Percentiles rank a stretch among this genome's conserved stretches.
Conservation (phyloP, 2,888 invertebrate genomes). For the Lasioglossum leucozonium region DNA sequence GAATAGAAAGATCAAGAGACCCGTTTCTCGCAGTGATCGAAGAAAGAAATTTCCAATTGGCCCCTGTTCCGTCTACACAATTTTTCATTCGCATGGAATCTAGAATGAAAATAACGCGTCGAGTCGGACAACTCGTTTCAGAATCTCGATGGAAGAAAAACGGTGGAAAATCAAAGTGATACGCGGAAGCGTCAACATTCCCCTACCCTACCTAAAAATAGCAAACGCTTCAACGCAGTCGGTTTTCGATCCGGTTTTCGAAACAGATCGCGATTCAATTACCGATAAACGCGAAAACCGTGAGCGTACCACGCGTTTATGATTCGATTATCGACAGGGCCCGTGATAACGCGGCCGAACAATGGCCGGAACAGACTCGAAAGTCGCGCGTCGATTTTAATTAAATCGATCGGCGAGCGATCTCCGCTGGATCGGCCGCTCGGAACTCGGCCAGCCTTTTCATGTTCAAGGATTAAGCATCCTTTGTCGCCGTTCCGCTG, state of each 20-base stretch:
- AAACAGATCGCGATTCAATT: slow-evolving; percentile 39
- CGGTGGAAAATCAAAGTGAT: background rate
- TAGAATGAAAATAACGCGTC: background rate
- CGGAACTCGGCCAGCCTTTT: slow-evolving; percentile 1
- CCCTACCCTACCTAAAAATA: background rate
- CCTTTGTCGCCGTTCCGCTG: background rate
- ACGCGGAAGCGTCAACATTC: background rate
- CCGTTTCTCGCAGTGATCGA: too few species aligned
- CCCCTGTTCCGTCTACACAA: too few species aligned
- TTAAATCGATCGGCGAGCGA: slow-evolving; percentile 21
- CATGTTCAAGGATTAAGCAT: background rate
- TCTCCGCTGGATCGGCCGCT: background rate
- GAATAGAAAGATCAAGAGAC: too few species aligned
- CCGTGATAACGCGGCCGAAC: background rate
- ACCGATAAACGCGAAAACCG: slow-evolving; percentile 21
- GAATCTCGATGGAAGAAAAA: background rate
- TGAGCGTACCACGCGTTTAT: slow-evolving; percentile 5
- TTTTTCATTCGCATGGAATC: too few species aligned
- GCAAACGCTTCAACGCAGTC: background rate
- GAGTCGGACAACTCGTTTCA: background rate
- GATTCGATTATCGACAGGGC: slow-evolving; percentile 40
- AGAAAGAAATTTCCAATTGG: too few species aligned
- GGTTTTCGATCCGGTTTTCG: background rate
- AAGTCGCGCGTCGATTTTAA: slow-evolving; percentile 32
- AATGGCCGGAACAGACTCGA: background rate